These are phyloP conservation scores for Ataeniobius toweri DNA, from an alignment of 2,797 vertebrate genomes.

Conservation along the genomic window DNA sequence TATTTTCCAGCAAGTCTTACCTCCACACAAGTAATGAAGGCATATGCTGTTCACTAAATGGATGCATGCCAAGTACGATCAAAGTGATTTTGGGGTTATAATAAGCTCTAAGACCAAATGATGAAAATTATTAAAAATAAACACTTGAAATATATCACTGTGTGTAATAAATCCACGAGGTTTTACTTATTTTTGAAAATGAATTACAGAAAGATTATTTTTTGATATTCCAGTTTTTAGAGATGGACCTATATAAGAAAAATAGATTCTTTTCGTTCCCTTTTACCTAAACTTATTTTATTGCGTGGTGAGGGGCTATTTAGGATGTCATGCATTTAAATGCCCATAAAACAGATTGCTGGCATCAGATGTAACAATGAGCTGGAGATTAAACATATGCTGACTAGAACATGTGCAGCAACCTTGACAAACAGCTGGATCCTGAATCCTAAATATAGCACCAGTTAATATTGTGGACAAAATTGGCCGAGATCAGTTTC, in stretches of 20 bases:
- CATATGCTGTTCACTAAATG: not conserved
- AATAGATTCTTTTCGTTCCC: slow-evolving; percentile 27
- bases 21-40: not conserved
- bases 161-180: not conserved
- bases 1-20: not conserved
- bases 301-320: slow-evolving; percentile 53
- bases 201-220: not conserved
- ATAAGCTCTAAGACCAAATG: not conserved
- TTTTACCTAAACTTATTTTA: slow-evolving; percentile 42
- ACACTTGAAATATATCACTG: not conserved
- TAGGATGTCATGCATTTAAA: slow-evolving; percentile 44
- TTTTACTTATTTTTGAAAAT: not conserved
- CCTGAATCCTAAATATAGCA: slow-evolving; percentile 87
- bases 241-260: not conserved
- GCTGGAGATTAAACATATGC: slow-evolving; percentile 46
- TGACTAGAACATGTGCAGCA: slow-evolving; percentile 62
- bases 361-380: slow-evolving; percentile 38
- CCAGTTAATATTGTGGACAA: slow-evolving; percentile 81
- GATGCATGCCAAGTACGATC: not conserved
- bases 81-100: too few species aligned
- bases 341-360: slow-evolving; percentile 43
- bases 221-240: not conserved
- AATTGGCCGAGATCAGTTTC: slow-evolving; percentile 47
- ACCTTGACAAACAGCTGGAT: slow-evolving; percentile 76
- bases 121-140: not conserved